phyloP scores from a whole-genome alignment of 2,113 vertebrate species.

The Tragulus kanchil region DNA sequence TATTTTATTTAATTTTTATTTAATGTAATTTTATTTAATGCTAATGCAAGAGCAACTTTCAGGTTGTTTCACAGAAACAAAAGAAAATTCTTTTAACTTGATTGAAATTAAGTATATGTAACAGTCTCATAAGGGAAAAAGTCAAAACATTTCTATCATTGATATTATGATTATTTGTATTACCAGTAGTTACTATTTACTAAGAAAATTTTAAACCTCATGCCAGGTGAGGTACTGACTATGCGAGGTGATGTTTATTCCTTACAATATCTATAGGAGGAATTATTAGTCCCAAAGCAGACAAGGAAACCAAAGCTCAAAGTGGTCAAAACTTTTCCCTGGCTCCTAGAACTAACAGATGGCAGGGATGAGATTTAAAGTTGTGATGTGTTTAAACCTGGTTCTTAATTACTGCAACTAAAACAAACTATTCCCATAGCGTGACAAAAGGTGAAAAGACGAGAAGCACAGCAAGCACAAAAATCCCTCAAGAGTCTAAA shows the following conservation, averaged over 20 bases:
- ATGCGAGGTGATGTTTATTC: neutral
- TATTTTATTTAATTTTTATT: slow-evolving; percentile 17
- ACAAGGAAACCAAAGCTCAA: slow-evolving; percentile 31
- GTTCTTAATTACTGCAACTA: slow-evolving; percentile 44
- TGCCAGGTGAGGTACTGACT: neutral
- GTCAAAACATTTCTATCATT: neutral
- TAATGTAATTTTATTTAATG: slow-evolving; percentile 30
- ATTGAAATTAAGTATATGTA: neutral
- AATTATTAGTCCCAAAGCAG: neutral
- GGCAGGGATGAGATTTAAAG: neutral
- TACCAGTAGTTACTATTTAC: neutral
- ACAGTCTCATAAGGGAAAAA: slow-evolving; percentile 4
- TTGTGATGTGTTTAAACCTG: neutral
- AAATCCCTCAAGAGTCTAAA: slow-evolving; percentile 13
- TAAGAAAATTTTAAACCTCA: neutral
- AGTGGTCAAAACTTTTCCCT: neutral
- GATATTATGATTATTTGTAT: slow-evolving; percentile 36
- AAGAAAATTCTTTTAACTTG: neutral
- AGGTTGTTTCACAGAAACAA: neutral
- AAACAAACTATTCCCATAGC: slow-evolving; percentile 28
- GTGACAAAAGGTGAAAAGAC: neutral
- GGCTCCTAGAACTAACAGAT: slow-evolving; percentile 9
- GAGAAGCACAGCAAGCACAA: neutral
- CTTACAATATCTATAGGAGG: neutral
- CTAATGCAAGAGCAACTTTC: slow-evolving; percentile 6